These are phyloP conservation scores for Corydoras maculifer DNA, from an alignment of 2,113 vertebrate species.

Conservation along the genomic window DNA sequence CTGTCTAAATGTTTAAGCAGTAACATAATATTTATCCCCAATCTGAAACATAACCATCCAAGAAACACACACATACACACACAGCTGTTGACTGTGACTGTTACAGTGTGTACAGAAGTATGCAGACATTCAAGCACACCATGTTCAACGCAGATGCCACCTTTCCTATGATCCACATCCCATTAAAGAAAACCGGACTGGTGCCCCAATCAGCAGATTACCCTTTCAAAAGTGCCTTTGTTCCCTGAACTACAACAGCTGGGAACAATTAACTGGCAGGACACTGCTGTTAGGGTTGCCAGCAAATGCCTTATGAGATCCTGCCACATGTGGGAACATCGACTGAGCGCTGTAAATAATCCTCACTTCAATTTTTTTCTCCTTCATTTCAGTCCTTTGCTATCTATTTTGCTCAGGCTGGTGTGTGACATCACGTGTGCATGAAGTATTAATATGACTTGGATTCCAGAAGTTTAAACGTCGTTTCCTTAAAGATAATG, in stretches of 20 bases:
- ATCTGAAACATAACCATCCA: slow-evolving; percentile 6
- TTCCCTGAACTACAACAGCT: slow-evolving; percentile 59
- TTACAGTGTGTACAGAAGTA: slow-evolving; percentile 29
- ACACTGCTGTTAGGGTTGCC: slow-evolving; percentile 55
- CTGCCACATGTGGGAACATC: slow-evolving; percentile 40
- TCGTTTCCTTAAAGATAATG: no score
- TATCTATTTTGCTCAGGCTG: no score
- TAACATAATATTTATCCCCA: no score
- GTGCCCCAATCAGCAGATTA: slow-evolving; percentile 62
- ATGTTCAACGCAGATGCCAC: slow-evolving; percentile 61
- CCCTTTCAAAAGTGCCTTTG: slow-evolving; percentile 68
- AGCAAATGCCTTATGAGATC: slow-evolving; percentile 50
- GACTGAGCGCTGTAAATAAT: slow-evolving; percentile 39
- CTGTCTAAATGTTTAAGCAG: no score
- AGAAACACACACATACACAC: slow-evolving; percentile 23
- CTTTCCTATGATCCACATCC: slow-evolving; percentile 61
- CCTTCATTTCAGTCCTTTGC: no score
- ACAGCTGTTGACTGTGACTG: slow-evolving; percentile 37
- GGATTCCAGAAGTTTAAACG: no score
- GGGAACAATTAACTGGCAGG: slow-evolving; percentile 66
- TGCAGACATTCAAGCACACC: slow-evolving; percentile 35
- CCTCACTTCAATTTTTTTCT: no score
- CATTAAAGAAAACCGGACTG: slow-evolving; percentile 56
- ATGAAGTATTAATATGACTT: no score
- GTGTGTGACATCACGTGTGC: no score